These are phyloP conservation scores for Megaustenia siamemsis DNA, from an alignment of 2,888 invertebrate genomes.

Conservation along the genomic window DNA sequence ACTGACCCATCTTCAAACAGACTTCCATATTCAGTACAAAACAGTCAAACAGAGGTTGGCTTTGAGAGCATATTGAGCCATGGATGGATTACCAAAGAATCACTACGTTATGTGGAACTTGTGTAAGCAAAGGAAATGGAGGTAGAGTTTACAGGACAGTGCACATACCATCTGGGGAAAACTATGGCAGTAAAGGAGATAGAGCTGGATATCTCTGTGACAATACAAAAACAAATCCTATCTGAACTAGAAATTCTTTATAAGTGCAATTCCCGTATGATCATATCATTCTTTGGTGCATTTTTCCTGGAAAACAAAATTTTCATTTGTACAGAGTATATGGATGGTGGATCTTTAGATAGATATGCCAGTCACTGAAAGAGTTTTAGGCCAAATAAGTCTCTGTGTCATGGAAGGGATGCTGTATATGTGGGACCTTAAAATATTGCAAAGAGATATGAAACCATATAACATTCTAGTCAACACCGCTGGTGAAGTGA, in stretches of 20 bases:
- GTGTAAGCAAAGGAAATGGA: slow-evolving; percentile 77
- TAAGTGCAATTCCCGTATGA: slow-evolving; percentile 77
- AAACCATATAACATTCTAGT: slow-evolving; percentile 80
- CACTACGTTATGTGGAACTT: slow-evolving; percentile 68
- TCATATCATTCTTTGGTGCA: slow-evolving; percentile 79
- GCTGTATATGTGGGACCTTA: slow-evolving; percentile 78
- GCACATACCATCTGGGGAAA: slow-evolving; percentile 70
- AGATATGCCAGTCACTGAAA: slow-evolving; percentile 75
- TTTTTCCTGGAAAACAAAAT: slow-evolving; percentile 79
- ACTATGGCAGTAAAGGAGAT: slow-evolving; percentile 79
- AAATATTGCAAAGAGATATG: slow-evolving; percentile 80
- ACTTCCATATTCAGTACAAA: slow-evolving; percentile 15
- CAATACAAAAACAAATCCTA: slow-evolving; percentile 77
- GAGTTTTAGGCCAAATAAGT: slow-evolving; percentile 77
- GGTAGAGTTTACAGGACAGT: slow-evolving; percentile 78
- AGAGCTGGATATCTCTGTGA: slow-evolving; percentile 75
- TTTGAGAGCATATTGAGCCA: slow-evolving; percentile 63
- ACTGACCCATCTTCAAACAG: not conserved
- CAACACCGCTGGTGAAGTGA: slow-evolving; percentile 78
- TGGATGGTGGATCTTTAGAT: slow-evolving; percentile 80
- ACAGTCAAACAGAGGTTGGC: slow-evolving; percentile 29
- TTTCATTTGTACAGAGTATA: slow-evolving; percentile 79
- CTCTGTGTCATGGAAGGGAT: slow-evolving; percentile 77
- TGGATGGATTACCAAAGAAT: slow-evolving; percentile 70
- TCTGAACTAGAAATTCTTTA: slow-evolving; percentile 78